Base-by-base conservation (phyloP, 2,888 invertebrate genomes). In the Epinotia nisella region DNA sequence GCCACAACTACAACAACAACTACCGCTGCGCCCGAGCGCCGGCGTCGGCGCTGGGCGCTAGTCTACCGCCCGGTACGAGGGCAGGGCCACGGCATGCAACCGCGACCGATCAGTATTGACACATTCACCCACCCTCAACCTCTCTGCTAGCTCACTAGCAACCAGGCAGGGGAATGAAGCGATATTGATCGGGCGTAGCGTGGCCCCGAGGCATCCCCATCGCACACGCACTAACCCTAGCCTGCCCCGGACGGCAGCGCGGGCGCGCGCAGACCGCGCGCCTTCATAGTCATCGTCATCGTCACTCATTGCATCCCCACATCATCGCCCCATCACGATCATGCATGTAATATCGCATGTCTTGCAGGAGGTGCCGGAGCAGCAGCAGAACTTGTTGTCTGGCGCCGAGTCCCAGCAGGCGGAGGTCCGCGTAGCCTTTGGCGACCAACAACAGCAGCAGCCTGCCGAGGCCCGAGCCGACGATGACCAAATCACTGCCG, bases 371-470 rank as follows among this genome's bases (percentile, higher is more conserved):
- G 82, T 89, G 75, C 88, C 87, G 51, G 93, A 94, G 66, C 93
- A 93, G 82, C 93, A 94, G 83, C 92, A 93, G 81, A 66, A 71
- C 45, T 85, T 94, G 76, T 84, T 94, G 66, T 89, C 93, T 13
- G 94, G 94, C 53, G 94, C 95, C 1, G 95, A 95, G 82, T 95
- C 95, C 24, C 83, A 81, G 72, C 81, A 79, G 60, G 74, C 60
- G 13, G 74, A 56, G 61, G 76, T 78, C 51, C 61, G 72, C 11
- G 72, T 72, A 13, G 72, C 72, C 5, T 72, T 72, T 35, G 76
- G 76, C 17, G 80, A 82, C 53, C 81, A 78, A 70, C 79, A 80
- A 75, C 66, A 55, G 80, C 78, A 35, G 79, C 80, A 35, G 84
- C 84, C 89, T 55, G 41, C 29, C 2, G 93, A 93, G 21, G 61